Evolutionary conservation across 2,888 invertebrate species (phyloP), one percentile per base, ranked within the genome.

Genomic region (Coenonympha glycerion): DNA sequence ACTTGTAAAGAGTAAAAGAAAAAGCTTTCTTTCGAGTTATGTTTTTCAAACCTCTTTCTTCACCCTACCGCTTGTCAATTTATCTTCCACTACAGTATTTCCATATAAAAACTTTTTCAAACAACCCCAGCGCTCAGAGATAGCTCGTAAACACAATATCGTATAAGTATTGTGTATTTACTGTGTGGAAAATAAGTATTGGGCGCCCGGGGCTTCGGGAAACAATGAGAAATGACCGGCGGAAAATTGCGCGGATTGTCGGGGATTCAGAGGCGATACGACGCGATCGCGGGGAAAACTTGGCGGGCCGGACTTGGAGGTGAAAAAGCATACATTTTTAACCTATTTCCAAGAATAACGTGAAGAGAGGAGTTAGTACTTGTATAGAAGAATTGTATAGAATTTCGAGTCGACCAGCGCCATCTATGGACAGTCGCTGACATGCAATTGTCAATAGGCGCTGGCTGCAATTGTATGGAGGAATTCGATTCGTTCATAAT

Each of bases 171-270:
- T 62, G 61, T 61, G 65, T 79, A 76, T 76, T 77, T 77, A 76
- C 73, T 72, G 46, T 46, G 46, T 18, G 65, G 69, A 76, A 76
- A 76, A 78, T 73, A 78, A 69, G 71, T 77, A 62, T 62, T 68
- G 68, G 65, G 61, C 58, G 63, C 65, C 66, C 60, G 58, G 59
- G 63, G 66, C 58, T 59, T 63, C 68, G 66, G 66, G 69, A 65
- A 84, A 86, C 86, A 81, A 86, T 86, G 86, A 87, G 79, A 86
- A 85, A 87, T 86, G 86, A 86, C 85, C 85, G 81, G 67, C 75
- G 79, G 81, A 76, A 87, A 86, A 87, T 87, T 87, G 86, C 78
- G 69, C 71, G 80, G 84, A 82, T 82, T 78, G 62, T 60, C 68
- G 66, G 61, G 68, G 72, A 75, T 79, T 76, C 69, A 64, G 64